Evolutionary conservation across 2,888 invertebrate species (phyloP).

Genomic region (Coleophora deauratella): DNA sequence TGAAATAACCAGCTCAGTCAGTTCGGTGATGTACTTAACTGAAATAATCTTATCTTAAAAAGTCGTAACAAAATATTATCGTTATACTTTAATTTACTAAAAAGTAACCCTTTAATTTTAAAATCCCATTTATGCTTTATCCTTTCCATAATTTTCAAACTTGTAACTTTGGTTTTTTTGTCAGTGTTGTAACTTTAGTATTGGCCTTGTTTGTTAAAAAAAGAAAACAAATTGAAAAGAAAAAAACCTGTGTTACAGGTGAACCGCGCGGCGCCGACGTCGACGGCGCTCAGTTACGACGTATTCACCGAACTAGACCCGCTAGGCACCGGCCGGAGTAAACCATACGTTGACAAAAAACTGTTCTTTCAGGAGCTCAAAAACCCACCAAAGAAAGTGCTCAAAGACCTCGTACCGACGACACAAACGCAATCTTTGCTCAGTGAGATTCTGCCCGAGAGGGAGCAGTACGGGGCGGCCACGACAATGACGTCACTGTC

Average conservation of each 20-base stretch:
- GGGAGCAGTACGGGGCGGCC: conserved; percentile 47
- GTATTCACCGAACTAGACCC: conserved; percentile 96
- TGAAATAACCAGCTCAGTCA: too few relatives aligned
- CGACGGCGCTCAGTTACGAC: conserved; percentile 75
- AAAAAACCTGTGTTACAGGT: conserved; percentile 58
- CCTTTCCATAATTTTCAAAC: too few relatives aligned
- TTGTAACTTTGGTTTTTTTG: too few relatives aligned
- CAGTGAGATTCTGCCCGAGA: conserved; percentile 35
- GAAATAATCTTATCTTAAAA: too few relatives aligned
- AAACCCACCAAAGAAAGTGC: conserved; percentile 93
- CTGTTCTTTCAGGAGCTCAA: conserved; percentile 97
- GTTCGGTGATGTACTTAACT: too few relatives aligned
- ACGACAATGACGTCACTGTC: conserved; percentile 65
- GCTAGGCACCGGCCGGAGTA: conserved; percentile 91
- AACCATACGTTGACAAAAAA: conserved; percentile 95
- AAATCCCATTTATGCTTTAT: too few relatives aligned
- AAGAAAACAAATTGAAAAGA: conserved; percentile 5
- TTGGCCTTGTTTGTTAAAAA: conserved; percentile 4
- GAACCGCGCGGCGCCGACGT: conserved; percentile 48
- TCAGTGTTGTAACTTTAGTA: too few relatives aligned
- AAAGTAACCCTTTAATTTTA: too few relatives aligned
- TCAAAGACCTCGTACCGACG: conserved; percentile 84
- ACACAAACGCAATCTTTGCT: conserved; percentile 50
- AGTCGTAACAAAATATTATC: too few relatives aligned
- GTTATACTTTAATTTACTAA: too few relatives aligned